A percentile compares a stretch with the other conserved stretches of the same genome.
phyloP scores from a whole-genome alignment of 1,140 invertebrate genomes.

The Chelonus insularis region DNA sequence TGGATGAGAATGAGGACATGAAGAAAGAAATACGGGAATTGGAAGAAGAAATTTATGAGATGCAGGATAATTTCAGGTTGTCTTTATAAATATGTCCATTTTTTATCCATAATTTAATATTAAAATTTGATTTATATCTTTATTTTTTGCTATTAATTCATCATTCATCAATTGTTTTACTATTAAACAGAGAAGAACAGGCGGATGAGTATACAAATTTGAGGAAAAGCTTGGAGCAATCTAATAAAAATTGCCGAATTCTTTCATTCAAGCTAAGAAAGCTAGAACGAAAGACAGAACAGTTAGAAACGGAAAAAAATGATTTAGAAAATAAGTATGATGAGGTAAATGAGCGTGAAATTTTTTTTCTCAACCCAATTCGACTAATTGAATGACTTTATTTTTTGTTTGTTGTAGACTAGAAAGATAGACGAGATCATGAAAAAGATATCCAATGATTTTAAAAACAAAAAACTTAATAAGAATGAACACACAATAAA shows the following conservation, averaged over 20 bases:
- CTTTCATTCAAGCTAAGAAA: slow-evolving; percentile 98
- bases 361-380: no score
- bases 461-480: slow-evolving; percentile 68
- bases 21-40: slow-evolving; percentile 91
- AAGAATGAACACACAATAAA: slow-evolving; percentile 71
- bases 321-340: slow-evolving; percentile 71
- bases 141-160: slow-evolving; percentile 27
- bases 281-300: slow-evolving; percentile 87
- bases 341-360: slow-evolving; percentile 58
- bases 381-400: slow-evolving; percentile 15
- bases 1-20: slow-evolving; percentile 96
- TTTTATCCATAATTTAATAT: slow-evolving; percentile 39
- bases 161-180: slow-evolving; percentile 44
- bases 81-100: slow-evolving; percentile 20
- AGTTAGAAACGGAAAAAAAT: slow-evolving; percentile 82
- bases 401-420: slow-evolving; percentile 52
- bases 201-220: slow-evolving; percentile 95
- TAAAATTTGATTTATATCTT: slow-evolving; percentile 42
- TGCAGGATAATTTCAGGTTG: slow-evolving; percentile 92
- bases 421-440: slow-evolving; percentile 66
- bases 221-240: slow-evolving; percentile 90
- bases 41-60: slow-evolving; percentile 96
- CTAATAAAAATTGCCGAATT: slow-evolving; percentile 98
- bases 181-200: slow-evolving; percentile 84
- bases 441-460: slow-evolving; percentile 66